Conservation (phyloP, 2,888 invertebrate species). For the Nematopogon swammerdamellus region DNA sequence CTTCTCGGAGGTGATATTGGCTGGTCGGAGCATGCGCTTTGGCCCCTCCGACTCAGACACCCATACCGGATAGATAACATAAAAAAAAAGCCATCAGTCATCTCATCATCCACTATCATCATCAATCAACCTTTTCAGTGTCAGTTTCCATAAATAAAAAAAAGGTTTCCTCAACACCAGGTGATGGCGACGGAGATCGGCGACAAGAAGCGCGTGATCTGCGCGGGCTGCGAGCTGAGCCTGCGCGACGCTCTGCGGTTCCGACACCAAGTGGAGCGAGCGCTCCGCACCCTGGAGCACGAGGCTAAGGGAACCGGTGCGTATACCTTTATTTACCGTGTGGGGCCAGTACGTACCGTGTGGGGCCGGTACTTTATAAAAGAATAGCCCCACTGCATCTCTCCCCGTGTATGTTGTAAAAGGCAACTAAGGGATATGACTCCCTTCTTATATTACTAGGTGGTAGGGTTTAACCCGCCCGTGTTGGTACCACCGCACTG, state of each 20-base stretch:
- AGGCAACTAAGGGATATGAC: no score
- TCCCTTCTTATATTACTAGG: no score
- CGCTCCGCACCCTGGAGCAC: slow-evolving; percentile 23
- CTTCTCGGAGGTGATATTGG: no score
- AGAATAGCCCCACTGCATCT: no score
- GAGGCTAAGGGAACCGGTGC: slow-evolving; percentile 12
- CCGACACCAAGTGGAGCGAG: slow-evolving; percentile 24
- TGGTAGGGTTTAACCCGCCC: no score
- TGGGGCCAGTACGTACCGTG: neutral
- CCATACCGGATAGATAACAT: no score
- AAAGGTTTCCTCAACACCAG: slow-evolving; percentile 18
- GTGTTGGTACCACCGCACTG: no score
- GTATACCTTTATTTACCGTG: no score
- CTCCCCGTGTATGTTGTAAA: no score
- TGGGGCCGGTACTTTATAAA: no score
- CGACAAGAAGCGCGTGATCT: slow-evolving; percentile 36
- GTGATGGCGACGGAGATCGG: slow-evolving; percentile 25
- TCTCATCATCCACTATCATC: neutral
- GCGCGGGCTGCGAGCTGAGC: slow-evolving; percentile 22
- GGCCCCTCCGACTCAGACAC: no score
- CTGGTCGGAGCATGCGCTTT: no score
- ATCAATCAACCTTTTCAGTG: neutral
- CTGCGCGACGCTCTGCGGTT: slow-evolving; percentile 23
- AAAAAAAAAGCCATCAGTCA: neutral
- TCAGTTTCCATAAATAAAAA: neutral